These are phyloP conservation scores for Scolopax bukidnonensis DNA, from an alignment of 2,797 vertebrate genomes.

Conservation along the genomic window DNA sequence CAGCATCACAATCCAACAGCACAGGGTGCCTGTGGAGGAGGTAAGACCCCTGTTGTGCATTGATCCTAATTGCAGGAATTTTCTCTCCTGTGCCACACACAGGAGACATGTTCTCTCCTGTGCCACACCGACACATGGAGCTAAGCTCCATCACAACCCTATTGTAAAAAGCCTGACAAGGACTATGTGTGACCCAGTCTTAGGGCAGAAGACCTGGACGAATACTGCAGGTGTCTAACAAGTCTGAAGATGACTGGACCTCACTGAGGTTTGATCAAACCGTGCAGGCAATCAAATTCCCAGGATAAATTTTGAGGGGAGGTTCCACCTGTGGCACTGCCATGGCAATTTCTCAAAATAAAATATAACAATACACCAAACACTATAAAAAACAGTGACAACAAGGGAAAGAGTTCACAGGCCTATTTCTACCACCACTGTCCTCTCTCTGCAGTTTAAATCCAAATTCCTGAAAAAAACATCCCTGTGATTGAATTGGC, in stretches of 20 bases:
- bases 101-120: no score
- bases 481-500: not conserved
- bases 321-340: not conserved
- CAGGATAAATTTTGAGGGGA: not conserved
- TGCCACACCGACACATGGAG: not conserved
- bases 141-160: no score
- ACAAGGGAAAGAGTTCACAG: not conserved
- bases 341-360: rapidly evolving
- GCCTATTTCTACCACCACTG: not conserved
- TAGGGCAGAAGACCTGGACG: not conserved
- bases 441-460: not conserved
- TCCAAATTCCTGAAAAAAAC: not conserved
- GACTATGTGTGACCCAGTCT: not conserved
- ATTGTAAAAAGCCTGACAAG: not conserved
- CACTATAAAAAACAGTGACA: not conserved
- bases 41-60: not conserved
- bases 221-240: not conserved
- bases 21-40: not conserved
- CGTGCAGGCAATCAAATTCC: not conserved
- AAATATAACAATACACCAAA: not conserved
- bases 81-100: not conserved
- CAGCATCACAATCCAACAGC: not conserved
- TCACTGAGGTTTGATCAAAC: not conserved
- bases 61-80: not conserved
- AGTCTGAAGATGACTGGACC: not conserved